phyloP scores from a whole-genome alignment of 2,113 vertebrate species.

The Arenaria interpres region DNA sequence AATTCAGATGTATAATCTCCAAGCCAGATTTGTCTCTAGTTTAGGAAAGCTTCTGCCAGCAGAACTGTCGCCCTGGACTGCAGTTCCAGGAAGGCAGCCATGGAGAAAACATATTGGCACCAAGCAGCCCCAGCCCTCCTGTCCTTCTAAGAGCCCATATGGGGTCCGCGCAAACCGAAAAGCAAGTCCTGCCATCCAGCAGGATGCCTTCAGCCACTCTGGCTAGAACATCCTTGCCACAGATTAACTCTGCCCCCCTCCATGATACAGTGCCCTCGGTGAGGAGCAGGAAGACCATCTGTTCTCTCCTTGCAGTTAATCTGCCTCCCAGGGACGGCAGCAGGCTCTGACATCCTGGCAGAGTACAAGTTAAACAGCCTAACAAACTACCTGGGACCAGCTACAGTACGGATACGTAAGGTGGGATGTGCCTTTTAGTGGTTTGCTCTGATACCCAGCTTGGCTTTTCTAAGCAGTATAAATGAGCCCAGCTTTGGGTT shows the following conservation, averaged over 20 bases:
- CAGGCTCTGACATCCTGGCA: fast-evolving
- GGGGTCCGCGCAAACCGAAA: neutral
- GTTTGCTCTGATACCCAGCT: neutral
- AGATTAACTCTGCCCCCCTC: neutral
- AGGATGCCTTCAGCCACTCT: neutral
- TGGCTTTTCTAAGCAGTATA: neutral
- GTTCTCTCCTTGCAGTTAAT: neutral
- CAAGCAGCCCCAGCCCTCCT: neutral
- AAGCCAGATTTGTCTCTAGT: neutral
- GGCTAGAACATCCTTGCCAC: neutral
- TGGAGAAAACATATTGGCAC: neutral
- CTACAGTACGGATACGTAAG: fast-evolving
- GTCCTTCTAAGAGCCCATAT: neutral
- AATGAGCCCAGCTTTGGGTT: neutral
- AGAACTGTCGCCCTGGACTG: neutral
- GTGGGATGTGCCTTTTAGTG: fast-evolving
- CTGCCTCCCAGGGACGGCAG: neutral
- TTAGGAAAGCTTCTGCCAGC: neutral
- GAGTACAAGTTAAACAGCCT: neutral
- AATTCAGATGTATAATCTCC: neutral
- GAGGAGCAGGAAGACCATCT: neutral
- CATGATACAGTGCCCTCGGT: fast-evolving
- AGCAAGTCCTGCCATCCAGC: fast-evolving
- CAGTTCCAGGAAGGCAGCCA: neutral
- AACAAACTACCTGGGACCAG: neutral